Evolutionary conservation across 2,113 vertebrate genomes (phyloP), one percentile per base, ranked within the genome.

Genomic region (Thomomys bottae): DNA sequence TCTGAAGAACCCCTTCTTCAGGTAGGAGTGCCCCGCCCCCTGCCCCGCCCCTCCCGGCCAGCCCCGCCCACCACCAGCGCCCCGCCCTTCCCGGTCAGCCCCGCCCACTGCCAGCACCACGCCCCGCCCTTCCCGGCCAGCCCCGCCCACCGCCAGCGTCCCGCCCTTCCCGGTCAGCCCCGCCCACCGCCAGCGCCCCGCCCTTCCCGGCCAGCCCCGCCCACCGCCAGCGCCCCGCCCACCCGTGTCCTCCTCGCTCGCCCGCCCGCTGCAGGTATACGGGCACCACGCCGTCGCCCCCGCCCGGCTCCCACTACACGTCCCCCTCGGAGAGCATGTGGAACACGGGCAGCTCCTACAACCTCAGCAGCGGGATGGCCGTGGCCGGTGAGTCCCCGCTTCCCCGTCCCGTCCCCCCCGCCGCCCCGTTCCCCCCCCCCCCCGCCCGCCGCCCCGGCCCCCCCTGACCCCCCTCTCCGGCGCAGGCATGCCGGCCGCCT

Each of bases 1-100:
- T 95, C 98, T 99, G 97, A 99, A 99, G 98, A 99, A 99, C 96
- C 99, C 99, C 57, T 99, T 99, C 97, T 99, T 99, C 97, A 99
- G 99, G 99, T 99, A 96, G 96, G 97, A 81, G 15, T 6, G 34
- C 24, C n/a, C 2, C 8, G 17, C 49, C 49, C 49, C 5, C 45
- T 1, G 45, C 45, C 45, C 45, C 45, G 45, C 45, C 45, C 45
- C 6, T 45, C 45, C 45, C 45, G 12, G 45, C 45, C 12, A 1
- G 45, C 45, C 45, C 9, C 45, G 45, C 45, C 45, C 45, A 49
- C 14, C 14, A 49, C 2, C 45, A 1, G 14, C 14, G 45, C 45
- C 45, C 45, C 45, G n/a, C n/a, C 9, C 45, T 12, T 49, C 45
- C 45, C 45, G 14, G 45, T 12, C 8, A 12, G 45, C 45, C 45